Conservation (phyloP, 2,797 vertebrate species). For the Centropyge bicolor region DNA sequence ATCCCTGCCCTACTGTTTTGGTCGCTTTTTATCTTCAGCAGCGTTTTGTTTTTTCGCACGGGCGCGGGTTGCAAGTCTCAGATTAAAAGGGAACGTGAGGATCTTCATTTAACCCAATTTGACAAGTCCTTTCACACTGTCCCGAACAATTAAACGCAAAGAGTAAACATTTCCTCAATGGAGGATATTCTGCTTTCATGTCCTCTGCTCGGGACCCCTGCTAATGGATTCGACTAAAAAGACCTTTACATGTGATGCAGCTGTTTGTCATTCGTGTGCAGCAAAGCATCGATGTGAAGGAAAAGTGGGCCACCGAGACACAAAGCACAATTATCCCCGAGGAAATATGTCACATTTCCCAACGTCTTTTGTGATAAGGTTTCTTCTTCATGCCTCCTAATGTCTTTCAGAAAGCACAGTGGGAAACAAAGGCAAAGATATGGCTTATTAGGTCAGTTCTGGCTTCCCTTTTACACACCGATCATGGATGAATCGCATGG, state of each 20-base stretch:
- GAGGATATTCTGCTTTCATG: conserved; percentile 21
- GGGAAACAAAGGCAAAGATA: conserved; percentile 71
- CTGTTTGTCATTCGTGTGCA: conserved; percentile 73
- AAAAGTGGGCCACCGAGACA: conserved; percentile 82
- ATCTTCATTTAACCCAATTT: conserved; percentile 65
- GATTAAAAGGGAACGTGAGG: conserved; percentile 72
- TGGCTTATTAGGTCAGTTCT: conserved; percentile 76
- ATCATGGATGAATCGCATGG: conserved; percentile 75
- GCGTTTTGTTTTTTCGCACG: conserved; percentile 56
- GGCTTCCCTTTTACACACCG: conserved; percentile 62
- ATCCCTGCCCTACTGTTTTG: conserved; percentile 67
- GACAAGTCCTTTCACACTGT: conserved; percentile 63
- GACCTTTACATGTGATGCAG: conserved; percentile 69
- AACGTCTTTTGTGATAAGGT: conserved; percentile 80
- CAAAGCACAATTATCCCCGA: conserved; percentile 73
- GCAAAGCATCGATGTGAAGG: conserved; percentile 66
- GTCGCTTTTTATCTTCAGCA: conserved; percentile 66
- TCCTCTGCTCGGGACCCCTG: conserved; percentile 44
- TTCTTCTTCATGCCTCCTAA: conserved; percentile 65
- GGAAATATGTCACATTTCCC: conserved; percentile 81
- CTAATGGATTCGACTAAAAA: conserved; percentile 65
- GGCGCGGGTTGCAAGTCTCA: conserved; percentile 54
- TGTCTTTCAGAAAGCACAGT: conserved; percentile 64
- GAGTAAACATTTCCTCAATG: conserved; percentile 61
- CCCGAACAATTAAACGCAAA: conserved; percentile 62